phyloP scores from a whole-genome alignment of 2,797 vertebrate species.

The Myotis daubentonii region DNA sequence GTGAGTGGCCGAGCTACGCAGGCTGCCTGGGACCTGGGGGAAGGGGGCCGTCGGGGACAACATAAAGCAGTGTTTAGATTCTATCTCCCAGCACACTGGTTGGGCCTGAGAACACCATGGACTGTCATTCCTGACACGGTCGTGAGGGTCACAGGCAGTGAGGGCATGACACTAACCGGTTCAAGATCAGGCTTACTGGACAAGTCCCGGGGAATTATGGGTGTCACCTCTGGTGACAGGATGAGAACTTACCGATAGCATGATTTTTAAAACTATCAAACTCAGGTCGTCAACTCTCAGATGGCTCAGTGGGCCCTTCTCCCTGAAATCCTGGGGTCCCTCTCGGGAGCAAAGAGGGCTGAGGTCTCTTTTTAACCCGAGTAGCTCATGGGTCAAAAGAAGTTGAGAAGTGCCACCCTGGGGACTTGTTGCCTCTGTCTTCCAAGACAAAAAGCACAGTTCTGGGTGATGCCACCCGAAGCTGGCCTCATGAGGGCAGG shows the following conservation, averaged over 20 bases:
- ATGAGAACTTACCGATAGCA: not conserved
- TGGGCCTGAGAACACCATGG: not conserved
- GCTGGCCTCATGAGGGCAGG: not conserved
- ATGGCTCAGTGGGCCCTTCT: not conserved
- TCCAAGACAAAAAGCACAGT: not conserved
- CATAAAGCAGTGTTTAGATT: not conserved
- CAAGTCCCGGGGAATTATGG: no score
- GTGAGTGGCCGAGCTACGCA: not conserved
- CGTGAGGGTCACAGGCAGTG: not conserved
- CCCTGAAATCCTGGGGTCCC: not conserved
- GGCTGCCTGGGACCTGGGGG: no score
- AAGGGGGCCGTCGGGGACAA: not conserved
- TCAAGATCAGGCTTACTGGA: not conserved
- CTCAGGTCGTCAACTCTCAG: not conserved
- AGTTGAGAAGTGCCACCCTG: not conserved
- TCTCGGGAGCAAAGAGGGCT: not conserved
- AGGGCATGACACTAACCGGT: accelerated
- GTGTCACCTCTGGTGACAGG: not conserved
- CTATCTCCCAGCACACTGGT: accelerated
- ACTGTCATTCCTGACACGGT: accelerated
- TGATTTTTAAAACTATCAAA: not conserved
- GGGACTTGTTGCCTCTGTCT: not conserved
- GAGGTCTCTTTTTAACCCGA: not conserved
- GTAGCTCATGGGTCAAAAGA: not conserved
- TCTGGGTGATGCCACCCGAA: not conserved